These are phyloP conservation scores for Diarsia rubi DNA, from an alignment of 2,888 invertebrate species.

Conservation along the genomic window DNA sequence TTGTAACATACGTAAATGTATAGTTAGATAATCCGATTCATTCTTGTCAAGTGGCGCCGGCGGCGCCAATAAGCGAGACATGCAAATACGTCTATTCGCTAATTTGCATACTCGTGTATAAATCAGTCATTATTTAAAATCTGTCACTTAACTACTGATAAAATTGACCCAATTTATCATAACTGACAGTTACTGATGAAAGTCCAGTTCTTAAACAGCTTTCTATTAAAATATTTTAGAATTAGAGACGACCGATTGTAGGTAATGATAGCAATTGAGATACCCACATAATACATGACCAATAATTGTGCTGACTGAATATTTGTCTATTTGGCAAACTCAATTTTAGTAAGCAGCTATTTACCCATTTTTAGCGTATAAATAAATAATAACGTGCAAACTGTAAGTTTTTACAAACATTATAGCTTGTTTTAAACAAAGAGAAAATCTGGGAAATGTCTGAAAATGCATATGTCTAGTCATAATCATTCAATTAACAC, in stretches of 20 bases:
- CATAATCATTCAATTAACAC: not conserved
- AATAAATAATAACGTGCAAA: not conserved
- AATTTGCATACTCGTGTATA: conserved; percentile 39
- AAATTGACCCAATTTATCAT: conserved; percentile 25
- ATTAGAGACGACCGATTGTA: not conserved
- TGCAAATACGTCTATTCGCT: conserved; percentile 39
- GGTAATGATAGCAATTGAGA: not conserved
- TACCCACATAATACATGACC: not conserved
- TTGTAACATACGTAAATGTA: conserved; percentile 4
- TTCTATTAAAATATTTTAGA: conserved; percentile 52
- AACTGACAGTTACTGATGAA: conserved; percentile 39
- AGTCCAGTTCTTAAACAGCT: conserved; percentile 45
- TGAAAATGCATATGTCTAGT: not conserved
- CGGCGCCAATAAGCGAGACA: conserved; percentile 41
- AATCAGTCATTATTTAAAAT: conserved; percentile 44
- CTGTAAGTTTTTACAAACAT: not conserved
- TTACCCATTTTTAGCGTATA: not conserved
- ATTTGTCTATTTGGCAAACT: not conserved
- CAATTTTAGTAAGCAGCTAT: not conserved
- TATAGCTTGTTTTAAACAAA: not conserved
- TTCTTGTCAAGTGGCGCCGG: conserved; percentile 31
- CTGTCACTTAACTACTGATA: conserved; percentile 33
- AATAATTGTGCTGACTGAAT: not conserved
- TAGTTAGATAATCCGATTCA: conserved; percentile 23
- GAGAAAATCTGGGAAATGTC: not conserved